These are phyloP conservation scores for Drosophila auraria DNA, from an alignment of 1,140 invertebrate genomes.

Conservation along the genomic window DNA sequence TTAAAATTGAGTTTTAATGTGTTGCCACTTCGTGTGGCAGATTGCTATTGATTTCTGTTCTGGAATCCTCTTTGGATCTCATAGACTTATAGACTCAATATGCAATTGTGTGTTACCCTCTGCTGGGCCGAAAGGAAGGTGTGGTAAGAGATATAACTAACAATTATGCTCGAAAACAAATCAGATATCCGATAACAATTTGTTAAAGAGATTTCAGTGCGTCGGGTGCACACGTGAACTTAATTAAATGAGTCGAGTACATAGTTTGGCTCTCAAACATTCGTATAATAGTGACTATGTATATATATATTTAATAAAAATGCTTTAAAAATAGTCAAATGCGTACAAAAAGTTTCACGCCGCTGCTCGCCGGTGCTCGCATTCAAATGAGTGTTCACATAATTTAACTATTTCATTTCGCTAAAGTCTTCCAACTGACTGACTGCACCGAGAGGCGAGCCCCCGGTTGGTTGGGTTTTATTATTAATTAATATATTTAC, in stretches of 20 bases:
- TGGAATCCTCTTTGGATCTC: constrained; percentile 25
- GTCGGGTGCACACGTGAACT: constrained; percentile 51
- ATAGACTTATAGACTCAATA: constrained; percentile 37
- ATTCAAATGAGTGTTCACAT: constrained; percentile 59
- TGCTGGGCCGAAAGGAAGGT: constrained; percentile 63
- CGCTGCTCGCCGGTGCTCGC: constrained; percentile 39
- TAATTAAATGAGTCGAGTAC: constrained; percentile 68
- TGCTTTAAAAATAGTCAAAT: constrained; percentile 83
- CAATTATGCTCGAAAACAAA: constrained; percentile 72
- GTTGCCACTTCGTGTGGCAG: constrained; percentile 37
- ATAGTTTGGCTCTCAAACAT: constrained; percentile 54
- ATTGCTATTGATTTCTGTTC: neutral
- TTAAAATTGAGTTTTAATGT: constrained; percentile 74
- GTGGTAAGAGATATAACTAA: constrained; percentile 52
- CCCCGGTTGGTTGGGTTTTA: constrained; percentile 36
- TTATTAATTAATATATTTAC: constrained; percentile 45
- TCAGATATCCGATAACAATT: constrained; percentile 72
- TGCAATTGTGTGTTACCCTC: constrained; percentile 40
- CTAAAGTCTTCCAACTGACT: constrained; percentile 65
- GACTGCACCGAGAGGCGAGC: constrained; percentile 15
- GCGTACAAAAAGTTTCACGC: constrained; percentile 78
- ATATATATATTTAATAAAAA: constrained; percentile 67
- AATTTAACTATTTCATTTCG: constrained; percentile 82
- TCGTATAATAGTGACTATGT: constrained; percentile 63
- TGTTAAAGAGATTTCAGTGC: constrained; percentile 61